Evolutionary conservation across 1,140 invertebrate species (phyloP), one percentile per base, ranked within the genome.

Genomic region (Caenorhabditis inopinata): DNA sequence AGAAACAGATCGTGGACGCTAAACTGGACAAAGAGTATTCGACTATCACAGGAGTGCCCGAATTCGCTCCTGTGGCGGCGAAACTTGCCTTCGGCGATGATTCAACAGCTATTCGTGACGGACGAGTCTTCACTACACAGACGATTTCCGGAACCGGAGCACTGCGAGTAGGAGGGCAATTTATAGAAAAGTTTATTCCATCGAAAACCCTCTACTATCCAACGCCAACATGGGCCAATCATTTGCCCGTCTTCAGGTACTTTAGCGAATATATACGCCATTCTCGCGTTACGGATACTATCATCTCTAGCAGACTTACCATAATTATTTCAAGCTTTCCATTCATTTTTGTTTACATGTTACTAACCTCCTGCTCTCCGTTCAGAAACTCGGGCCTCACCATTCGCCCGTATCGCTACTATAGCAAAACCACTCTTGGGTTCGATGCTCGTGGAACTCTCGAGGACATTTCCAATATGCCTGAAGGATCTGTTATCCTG

Each of bases 141-240:
- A 93, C 93, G 62, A 93, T 99, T 82, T 98, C 96, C 85, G 97
- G 97, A 68, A 99, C 97, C 58, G 97, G 97, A 45, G 94, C 96
- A n/a, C 90, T 99, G 2, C 92, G 94, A 80, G 92, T 98, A 82
- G 97, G 96, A 45, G 93, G 93, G 68, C 93, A 93, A 76, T 99
- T 97, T 89, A 89, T 99, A 48, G 92, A 93, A 35, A 89, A 93
- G 83, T 97, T 77, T 75, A 83, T 82, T 48, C 51, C 77, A 47
- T 80, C 51, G 35, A 97, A 97, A 89, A 93, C 93, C 75, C 91
- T 99, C 62, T 98, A 96, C 90, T 85, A 98, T 83, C 96, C 97
- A 18, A 92, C 92, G n/a, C 97, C 97, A 11, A 94, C 96, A 0
- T 99, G 97, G 97, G 96, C 96, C 51, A 99, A 99, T 89, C 97